Percentiles rank a stretch among this genome's conserved stretches.
These are phyloP conservation scores for Anthonomus grandis DNA, from an alignment of 1,140 invertebrate genomes.

Conservation along the genomic window DNA sequence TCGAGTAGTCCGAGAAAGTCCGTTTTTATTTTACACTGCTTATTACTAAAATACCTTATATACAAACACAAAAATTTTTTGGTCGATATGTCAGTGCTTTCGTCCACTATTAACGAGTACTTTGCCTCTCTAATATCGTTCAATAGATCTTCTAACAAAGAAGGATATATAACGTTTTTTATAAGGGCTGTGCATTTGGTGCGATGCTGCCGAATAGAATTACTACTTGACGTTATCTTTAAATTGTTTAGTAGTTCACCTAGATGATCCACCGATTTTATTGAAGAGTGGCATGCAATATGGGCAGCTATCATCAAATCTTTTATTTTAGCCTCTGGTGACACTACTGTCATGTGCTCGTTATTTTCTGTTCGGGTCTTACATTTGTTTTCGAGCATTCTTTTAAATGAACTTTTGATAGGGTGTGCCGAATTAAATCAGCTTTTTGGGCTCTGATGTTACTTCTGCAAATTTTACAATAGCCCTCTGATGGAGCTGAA, in stretches of 20 bases:
- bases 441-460: neutral
- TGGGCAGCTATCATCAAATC: neutral
- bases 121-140: neutral
- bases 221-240: neutral
- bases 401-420: neutral
- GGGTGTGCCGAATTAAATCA: neutral
- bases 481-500: neutral
- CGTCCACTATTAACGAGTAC: neutral
- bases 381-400: neutral
- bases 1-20: neutral
- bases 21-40: neutral
- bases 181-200: neutral
- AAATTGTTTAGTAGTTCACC: conserved; percentile 5
- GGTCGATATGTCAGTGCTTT: neutral
- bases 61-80: neutral
- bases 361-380: neutral
- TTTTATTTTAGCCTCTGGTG: neutral
- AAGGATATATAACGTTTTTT: neutral
- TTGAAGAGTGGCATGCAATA: neutral
- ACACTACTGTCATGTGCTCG: neutral
- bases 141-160: neutral
- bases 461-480: conserved; percentile 3
- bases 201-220: neutral
- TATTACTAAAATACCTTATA: neutral
- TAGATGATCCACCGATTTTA: neutral